A percentile compares a stretch with the other conserved stretches of the same genome.
Conservation (phyloP, 2,888 invertebrate species). For the Philereme transversata region DNA sequence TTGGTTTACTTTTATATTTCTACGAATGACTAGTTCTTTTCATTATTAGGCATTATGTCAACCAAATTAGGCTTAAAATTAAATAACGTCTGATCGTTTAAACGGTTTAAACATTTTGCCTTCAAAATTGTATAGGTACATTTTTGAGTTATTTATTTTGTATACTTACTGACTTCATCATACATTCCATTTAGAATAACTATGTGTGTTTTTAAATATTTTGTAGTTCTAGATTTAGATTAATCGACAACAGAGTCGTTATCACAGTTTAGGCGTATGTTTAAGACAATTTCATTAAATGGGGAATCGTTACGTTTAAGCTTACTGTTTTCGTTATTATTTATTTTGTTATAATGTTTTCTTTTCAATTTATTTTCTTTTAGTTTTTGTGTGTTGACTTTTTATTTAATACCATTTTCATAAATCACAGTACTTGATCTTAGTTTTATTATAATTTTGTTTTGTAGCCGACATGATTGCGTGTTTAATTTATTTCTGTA, state of each 20-base stretch:
- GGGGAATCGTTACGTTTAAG: slow-evolving; percentile 84
- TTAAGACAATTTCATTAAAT: slow-evolving; percentile 54
- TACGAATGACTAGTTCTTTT: not conserved
- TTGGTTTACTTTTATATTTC: not conserved
- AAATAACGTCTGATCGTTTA: too few species aligned
- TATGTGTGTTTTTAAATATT: slow-evolving; percentile 30
- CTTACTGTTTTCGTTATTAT: slow-evolving; percentile 76
- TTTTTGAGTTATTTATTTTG: slow-evolving; percentile 51
- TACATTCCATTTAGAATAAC: slow-evolving; percentile 60
- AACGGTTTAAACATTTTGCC: not conserved
- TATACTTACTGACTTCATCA: slow-evolving; percentile 54
- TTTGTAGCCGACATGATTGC: slow-evolving; percentile 50
- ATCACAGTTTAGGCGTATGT: slow-evolving; percentile 24
- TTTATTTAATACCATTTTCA: slow-evolving; percentile 45
- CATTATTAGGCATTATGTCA: not conserved
- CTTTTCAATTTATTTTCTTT: slow-evolving; percentile 61
- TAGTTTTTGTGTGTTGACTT: slow-evolving; percentile 62
- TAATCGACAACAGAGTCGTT: slow-evolving; percentile 9
- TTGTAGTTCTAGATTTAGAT: slow-evolving; percentile 34
- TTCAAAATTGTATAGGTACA: slow-evolving; percentile 16
- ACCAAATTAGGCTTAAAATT: not conserved
- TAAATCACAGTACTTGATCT: slow-evolving; percentile 33
- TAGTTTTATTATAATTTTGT: slow-evolving; percentile 54
- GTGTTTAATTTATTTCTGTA: slow-evolving; percentile 54
- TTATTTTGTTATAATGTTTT: slow-evolving; percentile 76